Percentiles rank a stretch among this genome's conserved stretches.
Evolutionary conservation across 2,113 vertebrate species (phyloP).

Genomic region (Lethenteron camtschaticum): DNA sequence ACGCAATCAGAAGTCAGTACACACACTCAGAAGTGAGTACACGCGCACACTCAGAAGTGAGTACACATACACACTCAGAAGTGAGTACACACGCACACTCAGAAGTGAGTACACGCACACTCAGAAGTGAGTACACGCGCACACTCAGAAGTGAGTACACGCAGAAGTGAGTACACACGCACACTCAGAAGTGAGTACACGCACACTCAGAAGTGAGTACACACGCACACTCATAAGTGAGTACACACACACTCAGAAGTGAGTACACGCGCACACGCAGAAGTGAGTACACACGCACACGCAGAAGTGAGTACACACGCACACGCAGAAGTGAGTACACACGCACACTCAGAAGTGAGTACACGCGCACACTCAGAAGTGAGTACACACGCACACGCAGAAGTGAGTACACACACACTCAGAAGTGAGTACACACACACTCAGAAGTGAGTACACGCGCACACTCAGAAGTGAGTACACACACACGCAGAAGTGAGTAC

Average conservation of each 20-base stretch:
- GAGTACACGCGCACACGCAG: conserved; percentile 31
- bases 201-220: too few relatives aligned
- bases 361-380: too few relatives aligned
- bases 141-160: background rate
- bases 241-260: conserved; percentile 8
- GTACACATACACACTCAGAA: background rate
- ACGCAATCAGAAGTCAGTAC: background rate
- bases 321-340: background rate
- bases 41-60: background rate
- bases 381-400: conserved; percentile 30
- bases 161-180: background rate
- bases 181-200: too few relatives aligned
- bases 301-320: background rate
- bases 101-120: background rate
- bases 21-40: conserved; percentile 37
- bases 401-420: background rate
- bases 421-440: background rate
- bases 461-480: too few relatives aligned
- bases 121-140: background rate
- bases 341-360: too few relatives aligned
- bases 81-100: conserved; percentile 30
- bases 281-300: conserved; percentile 30
- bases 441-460: background rate
- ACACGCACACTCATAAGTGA: conserved; percentile 34
- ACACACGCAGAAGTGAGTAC: too few relatives aligned